Conservation (phyloP, 2,797 vertebrate genomes). For the Tympanoctomys barrerae region DNA sequence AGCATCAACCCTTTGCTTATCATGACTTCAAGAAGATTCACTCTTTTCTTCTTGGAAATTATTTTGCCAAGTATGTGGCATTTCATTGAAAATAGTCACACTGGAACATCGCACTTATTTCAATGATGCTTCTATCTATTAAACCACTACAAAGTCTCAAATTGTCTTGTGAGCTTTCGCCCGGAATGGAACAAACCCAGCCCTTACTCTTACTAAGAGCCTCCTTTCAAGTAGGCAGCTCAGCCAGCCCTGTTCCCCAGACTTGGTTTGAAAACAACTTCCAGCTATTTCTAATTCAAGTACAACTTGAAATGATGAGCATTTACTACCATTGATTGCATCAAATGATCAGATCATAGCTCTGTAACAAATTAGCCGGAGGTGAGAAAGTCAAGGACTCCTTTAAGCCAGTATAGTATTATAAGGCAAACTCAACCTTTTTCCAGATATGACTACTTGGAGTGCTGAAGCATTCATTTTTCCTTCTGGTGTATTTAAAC, state of each 20-base stretch:
- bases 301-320: not conserved
- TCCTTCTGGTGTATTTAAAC: not conserved
- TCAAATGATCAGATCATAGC: not conserved
- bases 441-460: not conserved
- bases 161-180: not conserved
- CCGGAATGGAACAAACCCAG: not conserved
- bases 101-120: not conserved
- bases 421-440: not conserved
- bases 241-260: not conserved
- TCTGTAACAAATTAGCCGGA: not conserved
- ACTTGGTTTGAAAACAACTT: not conserved
- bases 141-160: not conserved
- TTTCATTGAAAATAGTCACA: conserved; percentile 1
- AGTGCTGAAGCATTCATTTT: not conserved
- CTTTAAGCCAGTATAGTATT: not conserved
- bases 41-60: not conserved
- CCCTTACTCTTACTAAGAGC: not conserved
- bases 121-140: not conserved
- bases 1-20: not conserved
- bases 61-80: not conserved
- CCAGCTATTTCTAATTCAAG: conserved; percentile 21
- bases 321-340: not conserved
- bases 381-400: not conserved
- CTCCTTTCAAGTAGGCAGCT: too few species aligned
- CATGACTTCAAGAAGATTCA: not conserved